Base-by-base conservation (phyloP, 1,140 invertebrate species). In the Magallana gigas region DNA sequence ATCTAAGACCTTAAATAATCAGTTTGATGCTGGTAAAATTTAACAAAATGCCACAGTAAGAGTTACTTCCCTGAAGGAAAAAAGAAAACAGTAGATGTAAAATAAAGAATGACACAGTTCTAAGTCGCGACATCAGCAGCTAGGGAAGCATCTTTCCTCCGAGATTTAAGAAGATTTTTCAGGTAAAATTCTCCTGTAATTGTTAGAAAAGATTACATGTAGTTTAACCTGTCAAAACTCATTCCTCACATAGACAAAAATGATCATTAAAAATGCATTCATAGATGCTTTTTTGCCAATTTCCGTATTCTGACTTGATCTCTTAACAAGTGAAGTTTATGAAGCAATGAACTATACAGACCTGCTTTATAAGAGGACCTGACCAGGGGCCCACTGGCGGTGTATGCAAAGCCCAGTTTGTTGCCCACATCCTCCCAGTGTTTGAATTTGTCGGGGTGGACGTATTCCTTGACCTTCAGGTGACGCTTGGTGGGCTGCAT, bases 401-500 rank as follows among this genome's bases (percentile, higher is more conserved):
- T 98, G 94, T 99, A 99, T 0, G 98, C 95, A 95, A 99, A 99
- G 48, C 99, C 99, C 89, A 99, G 93, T 93, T 97, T 95, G 87
- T 97, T 96, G 0, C 99, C 99, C 6, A 97, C 93, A 57, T 96
- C 95, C 95, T 99, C 97, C 98, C 98, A 99, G 87, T 97, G 95
- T 91, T 98, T 96, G 94, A 98, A 99, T 95, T 98, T 99, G 89
- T 97, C 97, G 0, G 99, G 99, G 1, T 98, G 99, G 0, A 99
- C 97, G 95, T 99, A 99, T 94, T 99, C 99, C 83, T 97, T 97
- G 0, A 99, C 96, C 95, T 98, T 98, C 7, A 99, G 95, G 95
- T 99, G 99, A 83, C 97, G 96, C 93, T 99, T 99, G 3, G 99
- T 99, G 0, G 99, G 99, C 94, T 99, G 99, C 98, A 99, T 99